Conservation (phyloP, 2,113 vertebrate species). For the Nothocercus nigrocapillus region DNA sequence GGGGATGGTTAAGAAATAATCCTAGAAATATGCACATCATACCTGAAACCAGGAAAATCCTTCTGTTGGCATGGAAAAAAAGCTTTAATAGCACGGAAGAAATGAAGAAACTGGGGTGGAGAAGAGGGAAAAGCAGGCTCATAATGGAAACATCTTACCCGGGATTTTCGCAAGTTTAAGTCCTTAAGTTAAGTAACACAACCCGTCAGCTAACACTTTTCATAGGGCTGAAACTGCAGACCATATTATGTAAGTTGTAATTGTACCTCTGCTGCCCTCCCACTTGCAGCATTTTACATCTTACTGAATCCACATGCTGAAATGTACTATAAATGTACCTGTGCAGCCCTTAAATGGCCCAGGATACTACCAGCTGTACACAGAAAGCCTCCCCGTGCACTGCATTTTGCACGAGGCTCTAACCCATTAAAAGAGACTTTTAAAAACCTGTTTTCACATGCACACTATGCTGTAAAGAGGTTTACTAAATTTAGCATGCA, state of each 20-base stretch:
- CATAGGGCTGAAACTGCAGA: background rate
- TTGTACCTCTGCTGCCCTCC: background rate
- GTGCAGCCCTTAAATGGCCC: background rate
- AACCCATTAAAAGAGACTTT: background rate
- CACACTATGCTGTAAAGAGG: slow-evolving; percentile 11
- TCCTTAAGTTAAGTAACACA: background rate
- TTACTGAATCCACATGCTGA: fast-evolving
- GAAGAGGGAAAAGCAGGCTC: background rate
- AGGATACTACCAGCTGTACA: background rate
- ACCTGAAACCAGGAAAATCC: background rate
- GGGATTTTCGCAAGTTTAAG: slow-evolving; percentile 36
- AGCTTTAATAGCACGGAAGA: background rate
- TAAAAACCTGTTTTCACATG: background rate
- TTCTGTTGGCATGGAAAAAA: background rate
- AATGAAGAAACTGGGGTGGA: background rate
- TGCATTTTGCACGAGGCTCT: background rate
- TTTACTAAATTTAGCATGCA: slow-evolving; percentile 49
- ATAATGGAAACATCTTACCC: background rate
- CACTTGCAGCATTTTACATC: background rate
- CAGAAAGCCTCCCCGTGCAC: background rate
- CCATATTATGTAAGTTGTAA: background rate
- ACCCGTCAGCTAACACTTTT: background rate
- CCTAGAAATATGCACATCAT: background rate
- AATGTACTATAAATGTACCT: background rate
- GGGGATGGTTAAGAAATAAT: background rate